Evolutionary conservation across 2,888 invertebrate genomes (phyloP).

Genomic region (Brenthis hecate): DNA sequence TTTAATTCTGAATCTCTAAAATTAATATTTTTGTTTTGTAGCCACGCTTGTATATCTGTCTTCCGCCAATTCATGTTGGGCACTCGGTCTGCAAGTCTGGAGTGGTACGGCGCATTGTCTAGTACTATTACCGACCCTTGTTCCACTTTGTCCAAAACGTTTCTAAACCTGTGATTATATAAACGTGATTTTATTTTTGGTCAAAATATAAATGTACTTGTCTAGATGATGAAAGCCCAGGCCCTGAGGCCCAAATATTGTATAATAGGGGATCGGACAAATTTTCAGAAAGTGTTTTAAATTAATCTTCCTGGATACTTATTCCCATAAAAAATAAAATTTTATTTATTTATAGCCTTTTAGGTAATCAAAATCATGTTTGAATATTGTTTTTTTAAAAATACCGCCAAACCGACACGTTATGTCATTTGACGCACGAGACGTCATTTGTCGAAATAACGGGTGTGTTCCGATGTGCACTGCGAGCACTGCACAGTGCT

Average conservation of each 20-base stretch:
- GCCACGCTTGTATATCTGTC: slow-evolving; percentile 21
- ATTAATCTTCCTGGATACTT: too few species aligned
- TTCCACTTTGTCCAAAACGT: slow-evolving; percentile 6
- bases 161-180: not conserved
- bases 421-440: too few species aligned
- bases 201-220: not conserved
- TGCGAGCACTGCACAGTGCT: too few species aligned
- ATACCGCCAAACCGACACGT: too few species aligned
- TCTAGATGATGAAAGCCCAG: not conserved
- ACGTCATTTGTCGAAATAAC: too few species aligned
- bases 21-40: not conserved
- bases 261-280: not conserved
- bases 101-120: slow-evolving; percentile 38
- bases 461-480: too few species aligned
- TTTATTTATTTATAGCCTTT: not conserved
- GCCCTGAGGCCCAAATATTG: not conserved
- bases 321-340: not conserved
- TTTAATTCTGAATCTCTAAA: not conserved
- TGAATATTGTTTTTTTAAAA: too few species aligned
- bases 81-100: slow-evolving; percentile 21
- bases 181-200: not conserved
- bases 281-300: too few species aligned
- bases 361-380: too few species aligned
- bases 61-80: slow-evolving; percentile 36
- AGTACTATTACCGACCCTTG: slow-evolving; percentile 28